A percentile compares a stretch with the other conserved stretches of the same genome.
Conservation (phyloP, 2,888 invertebrate species). For the Incurvaria masculella region DNA sequence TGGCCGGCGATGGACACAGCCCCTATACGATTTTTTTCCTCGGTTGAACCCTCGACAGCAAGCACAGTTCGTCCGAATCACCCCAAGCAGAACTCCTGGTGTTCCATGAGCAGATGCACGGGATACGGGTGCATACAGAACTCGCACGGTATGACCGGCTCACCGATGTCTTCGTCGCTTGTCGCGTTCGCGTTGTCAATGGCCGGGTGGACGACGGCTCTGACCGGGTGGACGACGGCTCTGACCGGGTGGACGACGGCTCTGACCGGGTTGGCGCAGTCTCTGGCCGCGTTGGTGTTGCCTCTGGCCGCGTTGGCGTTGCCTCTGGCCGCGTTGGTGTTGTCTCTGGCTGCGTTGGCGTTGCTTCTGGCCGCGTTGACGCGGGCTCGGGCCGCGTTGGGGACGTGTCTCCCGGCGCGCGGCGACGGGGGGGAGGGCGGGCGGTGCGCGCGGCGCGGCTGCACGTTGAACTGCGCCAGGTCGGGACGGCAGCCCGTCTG, state of each 20-base stretch:
- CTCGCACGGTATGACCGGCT: conserved; percentile 45
- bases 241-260: neutral
- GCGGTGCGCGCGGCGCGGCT: conserved; percentile 4
- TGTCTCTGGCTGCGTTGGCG: too few species aligned
- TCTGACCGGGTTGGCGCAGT: neutral
- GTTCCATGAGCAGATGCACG: conserved; percentile 37
- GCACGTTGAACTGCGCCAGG: conserved; percentile 25
- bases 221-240: neutral
- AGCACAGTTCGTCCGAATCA: too few species aligned
- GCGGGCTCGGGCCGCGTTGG: conserved; percentile 1
- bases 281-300: too few species aligned
- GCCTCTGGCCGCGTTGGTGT: too few species aligned
- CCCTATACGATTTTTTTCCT: too few species aligned
- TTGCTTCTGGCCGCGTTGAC: neutral
- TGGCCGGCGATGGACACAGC: too few species aligned
- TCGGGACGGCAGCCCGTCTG: conserved; percentile 42
- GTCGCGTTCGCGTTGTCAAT: neutral
- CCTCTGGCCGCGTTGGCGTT: too few species aligned
- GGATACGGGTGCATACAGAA: conserved; percentile 39
- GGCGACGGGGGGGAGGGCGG: conserved; percentile 1
- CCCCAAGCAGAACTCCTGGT: conserved; percentile 26
- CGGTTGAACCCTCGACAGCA: too few species aligned
- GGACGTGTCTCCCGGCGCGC: conserved; percentile 1
- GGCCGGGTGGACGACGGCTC: neutral
- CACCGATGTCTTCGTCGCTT: conserved; percentile 11